phyloP scores from a whole-genome alignment of 2,888 invertebrate species.

The Agapostemon virescens region DNA sequence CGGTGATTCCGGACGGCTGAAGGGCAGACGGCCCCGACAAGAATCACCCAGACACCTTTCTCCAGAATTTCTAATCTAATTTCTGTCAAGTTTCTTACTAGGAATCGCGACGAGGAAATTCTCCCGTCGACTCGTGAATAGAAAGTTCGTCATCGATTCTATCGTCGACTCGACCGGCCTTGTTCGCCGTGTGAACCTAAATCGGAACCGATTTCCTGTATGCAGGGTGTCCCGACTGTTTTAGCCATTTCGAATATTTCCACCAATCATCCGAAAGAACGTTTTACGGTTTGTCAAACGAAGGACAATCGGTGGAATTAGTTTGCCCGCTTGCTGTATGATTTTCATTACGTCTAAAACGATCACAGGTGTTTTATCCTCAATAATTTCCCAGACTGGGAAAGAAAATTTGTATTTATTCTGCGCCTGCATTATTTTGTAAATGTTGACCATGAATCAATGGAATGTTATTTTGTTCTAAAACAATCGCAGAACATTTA shows the following conservation, averaged over 20 bases:
- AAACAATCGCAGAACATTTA: too few species aligned
- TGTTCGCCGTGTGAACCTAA: not conserved
- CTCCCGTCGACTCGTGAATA: constrained; percentile 44
- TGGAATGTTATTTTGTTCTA: too few species aligned
- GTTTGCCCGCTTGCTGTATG: not conserved
- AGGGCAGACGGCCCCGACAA: constrained; percentile 55
- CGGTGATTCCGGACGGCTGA: constrained; percentile 47
- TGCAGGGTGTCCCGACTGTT: not conserved
- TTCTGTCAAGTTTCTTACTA: constrained; percentile 60
- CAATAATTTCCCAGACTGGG: too few species aligned
- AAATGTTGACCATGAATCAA: too few species aligned
- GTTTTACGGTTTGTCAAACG: not conserved
- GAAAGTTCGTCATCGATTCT: constrained; percentile 53
- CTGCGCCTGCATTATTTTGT: too few species aligned
- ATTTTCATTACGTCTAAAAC: not conserved
- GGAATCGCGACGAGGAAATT: constrained; percentile 40
- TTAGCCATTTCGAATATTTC: not conserved
- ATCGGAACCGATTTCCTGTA: not conserved
- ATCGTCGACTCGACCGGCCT: not conserved
- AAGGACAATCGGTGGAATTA: too few species aligned
- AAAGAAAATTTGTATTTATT: too few species aligned
- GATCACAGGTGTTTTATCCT: too few species aligned
- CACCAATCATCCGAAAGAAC: not conserved
- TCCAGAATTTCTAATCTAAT: constrained; percentile 66
- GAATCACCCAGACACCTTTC: constrained; percentile 56